phyloP scores from a whole-genome alignment of 2,113 vertebrate species.

The Corythornis cristatus region DNA sequence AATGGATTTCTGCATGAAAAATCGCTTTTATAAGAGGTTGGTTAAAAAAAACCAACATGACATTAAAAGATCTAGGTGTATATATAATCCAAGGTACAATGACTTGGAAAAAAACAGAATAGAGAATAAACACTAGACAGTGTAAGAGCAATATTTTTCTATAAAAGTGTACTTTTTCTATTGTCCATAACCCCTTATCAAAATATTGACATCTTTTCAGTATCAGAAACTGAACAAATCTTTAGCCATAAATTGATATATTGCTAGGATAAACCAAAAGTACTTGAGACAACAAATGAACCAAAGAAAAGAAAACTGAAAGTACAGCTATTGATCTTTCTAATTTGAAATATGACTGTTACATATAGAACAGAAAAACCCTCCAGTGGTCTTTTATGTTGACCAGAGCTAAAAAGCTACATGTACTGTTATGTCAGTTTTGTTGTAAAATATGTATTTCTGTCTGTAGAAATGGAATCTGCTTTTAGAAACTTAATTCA shows the following conservation, averaged over 20 bases:
- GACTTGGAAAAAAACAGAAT: neutral
- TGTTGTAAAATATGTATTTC: neutral
- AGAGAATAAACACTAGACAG: neutral
- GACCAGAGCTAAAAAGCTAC: neutral
- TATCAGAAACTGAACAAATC: neutral
- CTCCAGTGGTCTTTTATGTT: neutral
- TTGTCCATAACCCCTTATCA: neutral
- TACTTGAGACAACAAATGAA: neutral
- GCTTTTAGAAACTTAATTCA: conserved; percentile 21
- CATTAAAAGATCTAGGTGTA: neutral
- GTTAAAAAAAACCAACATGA: neutral
- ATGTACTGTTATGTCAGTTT: neutral
- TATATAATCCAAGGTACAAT: neutral
- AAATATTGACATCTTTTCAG: neutral
- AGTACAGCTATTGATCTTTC: neutral
- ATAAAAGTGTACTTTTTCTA: neutral
- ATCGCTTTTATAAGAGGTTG: neutral
- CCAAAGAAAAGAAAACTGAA: neutral
- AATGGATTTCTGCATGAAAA: neutral
- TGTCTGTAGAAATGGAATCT: neutral
- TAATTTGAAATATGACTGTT: neutral
- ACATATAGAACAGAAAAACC: neutral
- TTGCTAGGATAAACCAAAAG: neutral
- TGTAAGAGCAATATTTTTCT: neutral
- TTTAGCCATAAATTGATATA: neutral